Evolutionary conservation across 2,797 vertebrate genomes (phyloP), one percentile per base, ranked within the genome.

Genomic region (Eremophila alpestris): DNA sequence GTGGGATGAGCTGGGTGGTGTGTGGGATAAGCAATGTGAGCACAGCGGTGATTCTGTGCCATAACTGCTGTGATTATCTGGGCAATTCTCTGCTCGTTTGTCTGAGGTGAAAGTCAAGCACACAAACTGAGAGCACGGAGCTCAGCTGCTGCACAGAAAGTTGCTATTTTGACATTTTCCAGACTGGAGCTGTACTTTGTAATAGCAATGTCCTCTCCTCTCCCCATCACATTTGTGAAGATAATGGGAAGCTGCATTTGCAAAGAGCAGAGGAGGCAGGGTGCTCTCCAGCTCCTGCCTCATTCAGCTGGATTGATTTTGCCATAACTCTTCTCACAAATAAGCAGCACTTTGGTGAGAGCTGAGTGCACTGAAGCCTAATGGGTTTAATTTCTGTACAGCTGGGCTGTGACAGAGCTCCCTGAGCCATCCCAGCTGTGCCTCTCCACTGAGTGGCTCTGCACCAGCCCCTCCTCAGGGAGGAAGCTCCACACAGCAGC

Each of bases 311-410:
- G 64, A 81, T 94, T 80, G 90, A 80, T 95, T 95, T 92, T 81
- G 68, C 54, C 49, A 45, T 75, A 84, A 80, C 86, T 77, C 68
- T 49, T 36, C 64, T 67, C n/a, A 83, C 68, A 95, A 92, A 89
- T 83, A 74, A 81, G 87, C 74, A 95, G 45, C 75, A 71, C 56
- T 92, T 87, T 11, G 21, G 60, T 36, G 78, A 77, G 60, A 74
- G 87, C 78, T 55, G 89, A 94, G 81, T 77, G 46, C 46, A 32
- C 49, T 80, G 90, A 64, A 89, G 68, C 68, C 75, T 96, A 69
- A 93, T 93, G 83, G 75, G 41, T 92, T 93, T 94, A 83, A 92
- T 94, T 94, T 92, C 83, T 84, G 64, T 78, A n/a, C 78, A 95
- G 78, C 90, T 94, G 90, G 71, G 75, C 71, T 91, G 68, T 85